phyloP scores from a whole-genome alignment of 2,797 vertebrate species.

The Natrix natrix region DNA sequence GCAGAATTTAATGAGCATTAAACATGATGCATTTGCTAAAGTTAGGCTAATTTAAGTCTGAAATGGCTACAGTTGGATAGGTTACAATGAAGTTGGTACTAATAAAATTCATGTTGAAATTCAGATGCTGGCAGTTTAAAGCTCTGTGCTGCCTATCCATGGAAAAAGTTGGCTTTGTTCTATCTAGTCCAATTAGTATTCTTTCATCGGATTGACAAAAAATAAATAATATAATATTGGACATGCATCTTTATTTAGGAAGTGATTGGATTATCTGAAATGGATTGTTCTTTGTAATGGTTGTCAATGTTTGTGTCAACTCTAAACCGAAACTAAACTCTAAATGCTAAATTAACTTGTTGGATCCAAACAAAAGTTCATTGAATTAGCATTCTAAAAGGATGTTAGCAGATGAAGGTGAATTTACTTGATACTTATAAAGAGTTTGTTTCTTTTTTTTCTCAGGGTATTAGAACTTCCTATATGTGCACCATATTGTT shows the following conservation, averaged over 20 bases:
- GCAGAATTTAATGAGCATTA: conserved; percentile 32
- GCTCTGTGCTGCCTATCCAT: neutral
- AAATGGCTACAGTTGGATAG: conserved; percentile 21
- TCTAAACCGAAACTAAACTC: neutral
- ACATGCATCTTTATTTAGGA: neutral
- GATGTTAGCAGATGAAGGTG: neutral
- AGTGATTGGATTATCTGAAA: neutral
- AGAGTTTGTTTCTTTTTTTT: neutral
- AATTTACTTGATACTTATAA: neutral
- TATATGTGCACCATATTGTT: neutral
- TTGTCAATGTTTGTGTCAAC: neutral
- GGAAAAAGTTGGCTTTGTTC: neutral
- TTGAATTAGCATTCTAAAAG: neutral
- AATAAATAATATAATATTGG: neutral
- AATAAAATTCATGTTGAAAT: conserved; percentile 21
- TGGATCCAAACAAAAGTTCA: neutral
- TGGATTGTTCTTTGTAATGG: neutral
- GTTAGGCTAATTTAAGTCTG: conserved; percentile 17
- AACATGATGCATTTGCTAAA: conserved; percentile 25
- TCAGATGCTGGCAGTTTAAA: conserved; percentile 9
- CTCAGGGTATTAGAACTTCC: neutral
- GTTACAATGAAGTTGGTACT: conserved; percentile 22
- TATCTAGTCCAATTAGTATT: neutral
- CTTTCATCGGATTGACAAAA: neutral
- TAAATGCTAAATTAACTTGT: neutral